These are phyloP conservation scores for Drosophila triauraria DNA, from an alignment of 1,140 invertebrate genomes.

Conservation along the genomic window DNA sequence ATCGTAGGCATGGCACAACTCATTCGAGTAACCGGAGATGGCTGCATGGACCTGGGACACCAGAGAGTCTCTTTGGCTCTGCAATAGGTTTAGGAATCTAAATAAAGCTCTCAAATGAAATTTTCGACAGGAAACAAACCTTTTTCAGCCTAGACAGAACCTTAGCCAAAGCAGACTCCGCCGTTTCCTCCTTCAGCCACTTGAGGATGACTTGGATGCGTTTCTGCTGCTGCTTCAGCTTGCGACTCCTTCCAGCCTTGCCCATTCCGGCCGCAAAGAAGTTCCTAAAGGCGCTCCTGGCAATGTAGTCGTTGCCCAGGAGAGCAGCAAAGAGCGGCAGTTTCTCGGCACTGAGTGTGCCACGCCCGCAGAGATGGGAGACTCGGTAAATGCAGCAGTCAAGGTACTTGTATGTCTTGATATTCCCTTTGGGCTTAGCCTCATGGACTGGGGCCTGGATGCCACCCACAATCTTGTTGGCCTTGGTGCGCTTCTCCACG, in stretches of 20 bases:
- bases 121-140: slow-evolving; percentile 86
- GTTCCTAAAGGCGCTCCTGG: slow-evolving; percentile 88
- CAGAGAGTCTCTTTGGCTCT: slow-evolving; percentile 86
- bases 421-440: not conserved
- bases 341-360: slow-evolving; percentile 88
- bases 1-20: slow-evolving; percentile 86
- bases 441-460: slow-evolving; percentile 30
- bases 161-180: slow-evolving; percentile 89
- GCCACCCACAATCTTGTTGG: slow-evolving; percentile 57
- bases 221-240: slow-evolving; percentile 87
- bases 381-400: slow-evolving; percentile 90
- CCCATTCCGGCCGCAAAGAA: slow-evolving; percentile 89
- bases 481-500: slow-evolving; percentile 75
- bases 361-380: slow-evolving; percentile 89
- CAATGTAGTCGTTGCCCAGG: slow-evolving; percentile 95
- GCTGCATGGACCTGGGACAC: slow-evolving; percentile 87
- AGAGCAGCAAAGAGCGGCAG: slow-evolving; percentile 92
- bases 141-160: slow-evolving; percentile 87
- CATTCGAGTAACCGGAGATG: slow-evolving; percentile 88
- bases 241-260: slow-evolving; percentile 87
- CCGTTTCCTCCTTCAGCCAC: slow-evolving; percentile 90
- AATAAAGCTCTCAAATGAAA: slow-evolving; percentile 58
- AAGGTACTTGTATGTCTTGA: slow-evolving; percentile 85
- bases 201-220: slow-evolving; percentile 89
- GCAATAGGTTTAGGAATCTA: slow-evolving; percentile 1